Percentiles rank a stretch among this genome's conserved stretches.
Evolutionary conservation across 2,113 vertebrate species (phyloP).

Genomic region (Notarius lentiginosus): DNA sequence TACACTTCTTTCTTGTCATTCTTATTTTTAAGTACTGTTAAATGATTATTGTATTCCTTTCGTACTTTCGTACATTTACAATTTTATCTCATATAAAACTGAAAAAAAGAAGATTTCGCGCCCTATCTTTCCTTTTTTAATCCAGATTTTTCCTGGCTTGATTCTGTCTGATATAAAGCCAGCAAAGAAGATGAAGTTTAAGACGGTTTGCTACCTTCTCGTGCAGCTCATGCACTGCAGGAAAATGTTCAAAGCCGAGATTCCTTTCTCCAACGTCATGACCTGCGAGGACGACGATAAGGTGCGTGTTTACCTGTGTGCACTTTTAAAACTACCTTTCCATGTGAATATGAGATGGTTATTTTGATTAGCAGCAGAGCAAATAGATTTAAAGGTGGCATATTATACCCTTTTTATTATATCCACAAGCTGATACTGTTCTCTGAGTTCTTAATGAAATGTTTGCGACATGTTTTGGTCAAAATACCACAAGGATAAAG

Average conservation of each 20-base stretch:
- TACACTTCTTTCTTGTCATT: neutral
- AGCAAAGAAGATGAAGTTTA: constrained; percentile 89
- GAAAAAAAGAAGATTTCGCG: constrained; percentile 7
- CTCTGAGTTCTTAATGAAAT: too few relatives aligned
- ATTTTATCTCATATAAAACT: neutral
- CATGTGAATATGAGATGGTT: neutral
- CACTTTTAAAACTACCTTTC: neutral
- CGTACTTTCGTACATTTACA: constrained; percentile 15
- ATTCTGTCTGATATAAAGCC: constrained; percentile 88
- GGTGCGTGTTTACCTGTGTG: constrained; percentile 62
- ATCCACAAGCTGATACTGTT: too few relatives aligned
- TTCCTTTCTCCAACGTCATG: constrained; percentile 89
- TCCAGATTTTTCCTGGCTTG: constrained; percentile 85
- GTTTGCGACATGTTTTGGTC: too few relatives aligned
- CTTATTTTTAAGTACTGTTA: neutral
- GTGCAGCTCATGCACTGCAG: constrained; percentile 90
- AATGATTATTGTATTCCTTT: neutral
- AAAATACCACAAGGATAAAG: too few relatives aligned
- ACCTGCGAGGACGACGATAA: constrained; percentile 88
- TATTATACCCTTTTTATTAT: too few relatives aligned
- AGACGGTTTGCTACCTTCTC: constrained; percentile 85
- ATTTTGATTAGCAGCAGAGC: neutral
- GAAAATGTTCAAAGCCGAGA: constrained; percentile 89
- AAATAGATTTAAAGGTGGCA: too few relatives aligned
- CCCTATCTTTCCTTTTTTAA: constrained; percentile 22